These are phyloP conservation scores for Macquaria australasica DNA, from an alignment of 2,113 vertebrate genomes.

Conservation along the genomic window DNA sequence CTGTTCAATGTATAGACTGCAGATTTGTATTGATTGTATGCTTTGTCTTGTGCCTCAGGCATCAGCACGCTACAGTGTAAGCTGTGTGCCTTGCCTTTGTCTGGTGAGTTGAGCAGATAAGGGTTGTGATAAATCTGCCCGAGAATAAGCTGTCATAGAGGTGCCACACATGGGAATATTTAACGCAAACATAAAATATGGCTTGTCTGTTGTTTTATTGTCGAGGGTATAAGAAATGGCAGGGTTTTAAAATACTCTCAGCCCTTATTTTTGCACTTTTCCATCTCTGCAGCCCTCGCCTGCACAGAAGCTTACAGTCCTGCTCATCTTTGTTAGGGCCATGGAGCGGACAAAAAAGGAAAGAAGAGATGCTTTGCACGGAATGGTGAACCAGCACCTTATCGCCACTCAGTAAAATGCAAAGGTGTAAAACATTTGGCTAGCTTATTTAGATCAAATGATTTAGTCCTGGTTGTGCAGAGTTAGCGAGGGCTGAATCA, in stretches of 20 bases:
- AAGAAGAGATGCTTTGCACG: constrained; percentile 57
- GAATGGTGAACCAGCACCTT: constrained; percentile 74
- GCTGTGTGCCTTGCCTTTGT: constrained; percentile 69
- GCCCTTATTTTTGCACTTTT: constrained; percentile 70
- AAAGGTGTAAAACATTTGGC: constrained; percentile 85
- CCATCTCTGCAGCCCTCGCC: constrained; percentile 58
- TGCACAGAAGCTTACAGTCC: constrained; percentile 48
- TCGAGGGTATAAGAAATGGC: constrained; percentile 75
- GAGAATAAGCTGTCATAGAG: constrained; percentile 83
- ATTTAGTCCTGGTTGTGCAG: constrained; percentile 74
- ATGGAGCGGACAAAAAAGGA: constrained; percentile 29
- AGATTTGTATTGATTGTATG: constrained; percentile 82
- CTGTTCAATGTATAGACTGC: constrained; percentile 81
- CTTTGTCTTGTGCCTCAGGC: constrained; percentile 78
- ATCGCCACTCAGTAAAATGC: constrained; percentile 80
- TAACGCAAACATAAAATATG: constrained; percentile 84
- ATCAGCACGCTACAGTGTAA: constrained; percentile 62
- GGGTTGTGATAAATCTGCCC: constrained; percentile 84
- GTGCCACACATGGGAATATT: constrained; percentile 83
- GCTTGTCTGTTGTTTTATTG: constrained; percentile 81
- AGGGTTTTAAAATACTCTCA: constrained; percentile 75
- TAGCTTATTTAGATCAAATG: constrained; percentile 84
- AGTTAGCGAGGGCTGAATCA: constrained; percentile 71
- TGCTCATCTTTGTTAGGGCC: constrained; percentile 60
- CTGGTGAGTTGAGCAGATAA: constrained; percentile 78